These are phyloP conservation scores for Podarcis raffonei DNA, from an alignment of 2,113 vertebrate species.

Conservation along the genomic window DNA sequence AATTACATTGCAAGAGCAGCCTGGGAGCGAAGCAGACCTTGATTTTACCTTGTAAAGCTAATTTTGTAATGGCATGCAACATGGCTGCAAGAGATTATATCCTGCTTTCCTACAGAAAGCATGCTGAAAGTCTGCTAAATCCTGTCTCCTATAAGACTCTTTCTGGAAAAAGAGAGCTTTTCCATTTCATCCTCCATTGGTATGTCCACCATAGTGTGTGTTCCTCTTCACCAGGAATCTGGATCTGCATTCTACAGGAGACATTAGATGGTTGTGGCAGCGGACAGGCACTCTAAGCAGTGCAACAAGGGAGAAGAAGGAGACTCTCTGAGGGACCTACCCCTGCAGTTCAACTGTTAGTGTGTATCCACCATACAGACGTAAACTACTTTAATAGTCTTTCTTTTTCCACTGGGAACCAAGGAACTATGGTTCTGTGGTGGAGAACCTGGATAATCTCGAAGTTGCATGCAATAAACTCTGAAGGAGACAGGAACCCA, in stretches of 20 bases:
- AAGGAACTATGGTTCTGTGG: not conserved
- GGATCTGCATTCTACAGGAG: not conserved
- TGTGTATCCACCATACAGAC: not conserved
- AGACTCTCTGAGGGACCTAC: not conserved
- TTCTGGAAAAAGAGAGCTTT: not conserved
- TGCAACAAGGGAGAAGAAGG: not conserved
- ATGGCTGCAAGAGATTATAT: not conserved
- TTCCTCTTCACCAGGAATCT: not conserved
- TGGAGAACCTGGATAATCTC: too few species aligned
- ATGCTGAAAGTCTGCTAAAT: not conserved
- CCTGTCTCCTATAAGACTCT: not conserved
- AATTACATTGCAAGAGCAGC: not conserved
- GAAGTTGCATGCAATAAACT: too few species aligned
- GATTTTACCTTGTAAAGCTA: slow-evolving; percentile 8
- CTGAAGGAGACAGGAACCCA: not conserved
- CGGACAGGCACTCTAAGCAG: not conserved
- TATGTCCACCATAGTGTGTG: not conserved
- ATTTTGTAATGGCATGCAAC: not conserved
- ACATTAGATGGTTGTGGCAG: not conserved
- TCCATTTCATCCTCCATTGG: not conserved
- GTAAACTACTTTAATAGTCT: not conserved
- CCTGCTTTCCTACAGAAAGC: not conserved
- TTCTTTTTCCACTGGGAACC: not conserved
- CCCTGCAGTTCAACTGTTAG: not conserved
- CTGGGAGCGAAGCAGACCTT: not conserved